Evolutionary conservation across 2,797 vertebrate genomes (phyloP).

Genomic region (Mus spretus): DNA sequence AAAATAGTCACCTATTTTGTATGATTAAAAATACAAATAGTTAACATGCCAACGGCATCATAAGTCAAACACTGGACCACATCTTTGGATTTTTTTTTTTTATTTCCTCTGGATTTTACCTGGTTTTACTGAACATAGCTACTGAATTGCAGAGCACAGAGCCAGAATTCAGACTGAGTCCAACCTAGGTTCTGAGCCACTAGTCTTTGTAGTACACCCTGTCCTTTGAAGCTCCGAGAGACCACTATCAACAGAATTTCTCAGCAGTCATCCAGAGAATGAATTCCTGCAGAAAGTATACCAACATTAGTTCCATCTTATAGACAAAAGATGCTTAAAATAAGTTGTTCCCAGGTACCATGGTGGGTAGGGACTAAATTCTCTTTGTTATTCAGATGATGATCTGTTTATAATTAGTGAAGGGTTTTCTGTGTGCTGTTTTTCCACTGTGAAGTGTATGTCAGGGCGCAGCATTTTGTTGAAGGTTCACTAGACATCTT

Average conservation of each 20-base stretch:
- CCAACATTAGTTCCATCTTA: not conserved
- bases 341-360: not conserved
- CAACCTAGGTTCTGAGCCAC: not conserved
- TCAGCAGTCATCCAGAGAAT: rapidly evolving
- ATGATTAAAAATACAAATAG: conserved; percentile 17
- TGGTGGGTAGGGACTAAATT: not conserved
- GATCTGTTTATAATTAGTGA: not conserved
- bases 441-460: not conserved
- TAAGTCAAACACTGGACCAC: not conserved
- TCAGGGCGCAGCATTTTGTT: not conserved
- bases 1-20: not conserved
- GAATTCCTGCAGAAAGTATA: not conserved
- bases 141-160: not conserved
- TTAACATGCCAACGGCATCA: not conserved
- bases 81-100: not conserved
- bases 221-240: too few species aligned
- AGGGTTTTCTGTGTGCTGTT: conserved; percentile 12
- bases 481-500: conserved; percentile 58
- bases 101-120: conserved; percentile 15
- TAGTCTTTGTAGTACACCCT: not conserved
- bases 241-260: not conserved
- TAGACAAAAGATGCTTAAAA: not conserved
- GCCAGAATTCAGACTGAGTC: not conserved
- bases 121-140: not conserved
- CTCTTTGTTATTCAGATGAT: not conserved